These are phyloP conservation scores for Hydractinia symbiolongicarpus DNA, from an alignment of 30 jellyfish, hydroid and myxozoan genomes.

Conservation along the genomic window DNA sequence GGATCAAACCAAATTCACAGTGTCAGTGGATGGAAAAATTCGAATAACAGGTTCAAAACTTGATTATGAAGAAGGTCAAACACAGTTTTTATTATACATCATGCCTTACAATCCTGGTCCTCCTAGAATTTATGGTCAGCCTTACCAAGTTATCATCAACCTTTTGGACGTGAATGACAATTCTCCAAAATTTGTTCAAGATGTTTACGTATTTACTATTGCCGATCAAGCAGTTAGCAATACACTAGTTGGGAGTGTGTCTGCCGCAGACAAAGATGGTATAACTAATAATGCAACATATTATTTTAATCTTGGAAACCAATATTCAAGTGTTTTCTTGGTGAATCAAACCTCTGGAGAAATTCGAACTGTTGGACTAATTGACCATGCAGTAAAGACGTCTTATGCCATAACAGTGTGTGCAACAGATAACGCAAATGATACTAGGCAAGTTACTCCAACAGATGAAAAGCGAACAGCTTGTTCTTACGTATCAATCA, in stretches of 20 bases:
- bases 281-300: not conserved
- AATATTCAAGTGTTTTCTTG: not conserved
- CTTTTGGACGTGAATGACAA: constrained; percentile 75
- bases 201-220: not conserved
- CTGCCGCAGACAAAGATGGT: constrained; percentile 26
- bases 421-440: constrained; percentile 59
- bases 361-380: constrained; percentile 31
- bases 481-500: constrained; percentile 40
- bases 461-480: constrained; percentile 17
- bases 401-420: constrained; percentile 11
- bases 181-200: constrained; percentile 32
- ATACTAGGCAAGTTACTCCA: constrained; percentile 13
- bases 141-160: constrained; percentile 17
- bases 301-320: not conserved
- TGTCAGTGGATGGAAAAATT: not conserved
- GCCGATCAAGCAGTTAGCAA: constrained; percentile 5
- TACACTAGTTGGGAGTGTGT: constrained; percentile 15
- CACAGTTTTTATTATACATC: constrained; percentile 22
- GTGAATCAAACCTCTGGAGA: constrained; percentile 3
- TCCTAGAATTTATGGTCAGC: not conserved
- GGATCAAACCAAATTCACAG: not conserved
- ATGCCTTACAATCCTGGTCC: constrained; percentile 25
- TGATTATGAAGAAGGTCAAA: constrained; percentile 52
- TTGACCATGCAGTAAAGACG: constrained; percentile 35
- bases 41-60: not conserved